Conservation (phyloP, 2,797 vertebrate species). For the Pampus argenteus region DNA sequence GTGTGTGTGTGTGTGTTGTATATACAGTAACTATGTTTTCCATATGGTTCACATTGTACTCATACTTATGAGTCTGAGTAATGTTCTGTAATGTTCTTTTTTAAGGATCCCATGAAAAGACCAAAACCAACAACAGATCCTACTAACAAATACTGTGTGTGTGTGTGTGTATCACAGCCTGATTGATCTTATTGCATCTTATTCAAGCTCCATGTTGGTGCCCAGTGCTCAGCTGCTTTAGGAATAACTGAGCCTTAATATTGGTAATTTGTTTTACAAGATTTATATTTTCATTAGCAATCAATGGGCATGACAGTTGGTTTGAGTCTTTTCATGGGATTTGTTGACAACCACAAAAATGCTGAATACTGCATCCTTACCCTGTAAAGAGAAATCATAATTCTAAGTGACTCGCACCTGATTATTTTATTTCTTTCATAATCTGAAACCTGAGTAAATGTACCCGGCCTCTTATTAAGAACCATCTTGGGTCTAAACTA, state of each 20-base stretch:
- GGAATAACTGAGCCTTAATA: too few relatives aligned
- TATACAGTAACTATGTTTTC: neutral
- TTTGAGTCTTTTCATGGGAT: constrained; percentile 5
- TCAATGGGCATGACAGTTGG: neutral
- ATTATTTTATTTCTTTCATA: neutral
- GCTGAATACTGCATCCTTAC: neutral
- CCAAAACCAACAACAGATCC: too few relatives aligned
- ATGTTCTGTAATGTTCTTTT: neutral
- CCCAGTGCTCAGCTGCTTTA: too few relatives aligned
- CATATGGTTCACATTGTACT: constrained; percentile 14
- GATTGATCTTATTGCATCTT: too few relatives aligned
- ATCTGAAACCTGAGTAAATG: neutral
- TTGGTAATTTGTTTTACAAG: too few relatives aligned
- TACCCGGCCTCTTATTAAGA: neutral
- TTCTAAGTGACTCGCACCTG: neutral
- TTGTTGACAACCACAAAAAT: constrained; percentile 13
- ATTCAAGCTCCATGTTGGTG: too few relatives aligned
- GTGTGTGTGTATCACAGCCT: too few relatives aligned
- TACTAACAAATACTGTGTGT: too few relatives aligned
- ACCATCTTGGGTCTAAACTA: neutral
- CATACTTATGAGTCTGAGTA: neutral
- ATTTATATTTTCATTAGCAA: too few relatives aligned
- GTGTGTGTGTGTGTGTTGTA: neutral
- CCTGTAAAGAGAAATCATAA: neutral
- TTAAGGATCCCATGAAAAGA: too few relatives aligned